Conservation (phyloP, 2,113 vertebrate genomes). For the Perccottus glenii region DNA sequence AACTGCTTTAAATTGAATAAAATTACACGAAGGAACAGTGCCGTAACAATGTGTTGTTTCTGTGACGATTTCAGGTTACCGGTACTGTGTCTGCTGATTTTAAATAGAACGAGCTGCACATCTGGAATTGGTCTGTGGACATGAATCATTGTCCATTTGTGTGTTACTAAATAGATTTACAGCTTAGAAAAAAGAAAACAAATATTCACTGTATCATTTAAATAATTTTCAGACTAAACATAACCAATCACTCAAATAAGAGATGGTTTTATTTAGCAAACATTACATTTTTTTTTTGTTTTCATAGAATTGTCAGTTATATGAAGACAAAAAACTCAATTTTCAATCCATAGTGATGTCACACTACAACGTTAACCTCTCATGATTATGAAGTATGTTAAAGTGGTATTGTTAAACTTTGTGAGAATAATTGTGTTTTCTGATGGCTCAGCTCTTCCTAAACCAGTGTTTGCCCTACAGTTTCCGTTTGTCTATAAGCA, state of each 20-base stretch:
- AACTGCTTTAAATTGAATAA: slow-evolving; percentile 47
- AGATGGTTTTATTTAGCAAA: too few relatives aligned
- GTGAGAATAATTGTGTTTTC: neutral
- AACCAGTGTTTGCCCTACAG: slow-evolving; percentile 7
- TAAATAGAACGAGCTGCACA: neutral
- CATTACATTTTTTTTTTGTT: neutral
- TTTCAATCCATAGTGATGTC: slow-evolving; percentile 15
- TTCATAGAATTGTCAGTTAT: slow-evolving; percentile 1
- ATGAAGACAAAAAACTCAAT: slow-evolving; percentile 18
- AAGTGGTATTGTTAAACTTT: neutral
- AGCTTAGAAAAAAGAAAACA: too few relatives aligned
- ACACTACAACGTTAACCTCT: neutral
- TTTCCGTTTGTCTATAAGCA: slow-evolving; percentile 27
- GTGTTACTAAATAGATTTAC: too few relatives aligned
- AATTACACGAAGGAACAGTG: slow-evolving; percentile 28
- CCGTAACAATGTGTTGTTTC: slow-evolving; percentile 10
- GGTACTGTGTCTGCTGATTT: slow-evolving; percentile 67
- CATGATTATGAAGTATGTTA: neutral
- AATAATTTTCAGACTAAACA: too few relatives aligned
- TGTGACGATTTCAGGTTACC: slow-evolving; percentile 69
- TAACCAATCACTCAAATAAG: too few relatives aligned
- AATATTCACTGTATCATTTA: too few relatives aligned
- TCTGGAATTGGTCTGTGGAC: too few relatives aligned
- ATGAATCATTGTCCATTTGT: too few relatives aligned
- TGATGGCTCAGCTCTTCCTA: slow-evolving; percentile 2